These are phyloP conservation scores for Eospalax fontanierii DNA, from an alignment of 2,797 vertebrate genomes.

Conservation along the genomic window DNA sequence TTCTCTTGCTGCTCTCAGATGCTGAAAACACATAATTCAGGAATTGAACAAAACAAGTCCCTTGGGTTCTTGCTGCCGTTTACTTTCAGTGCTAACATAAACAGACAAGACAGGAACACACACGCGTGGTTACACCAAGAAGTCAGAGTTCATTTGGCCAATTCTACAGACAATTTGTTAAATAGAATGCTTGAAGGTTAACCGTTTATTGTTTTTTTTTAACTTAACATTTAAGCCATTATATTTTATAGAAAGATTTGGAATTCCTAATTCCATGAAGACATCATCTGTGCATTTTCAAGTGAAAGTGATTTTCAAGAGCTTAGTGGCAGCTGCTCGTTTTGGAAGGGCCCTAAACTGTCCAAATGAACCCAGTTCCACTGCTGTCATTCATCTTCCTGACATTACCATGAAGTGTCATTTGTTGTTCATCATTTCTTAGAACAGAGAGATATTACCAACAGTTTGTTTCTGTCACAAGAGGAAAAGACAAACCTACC, in stretches of 20 bases:
- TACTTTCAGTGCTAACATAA: not conserved
- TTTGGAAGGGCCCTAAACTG: not conserved
- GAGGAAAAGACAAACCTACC: not conserved
- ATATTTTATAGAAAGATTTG: not conserved
- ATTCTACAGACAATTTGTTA: not conserved
- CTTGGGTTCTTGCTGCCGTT: not conserved
- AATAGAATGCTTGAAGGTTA: not conserved
- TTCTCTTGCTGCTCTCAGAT: not conserved
- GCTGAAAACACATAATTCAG: not conserved
- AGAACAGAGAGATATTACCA: not conserved
- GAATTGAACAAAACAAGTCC: not conserved
- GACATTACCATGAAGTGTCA: not conserved
- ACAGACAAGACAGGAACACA: not conserved
- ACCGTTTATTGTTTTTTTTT: not conserved
- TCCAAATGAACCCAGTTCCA: not conserved
- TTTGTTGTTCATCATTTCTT: not conserved
- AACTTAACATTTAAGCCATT: not conserved
- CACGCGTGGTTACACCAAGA: not conserved
- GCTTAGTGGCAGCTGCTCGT: not conserved
- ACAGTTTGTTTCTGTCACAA: not conserved
- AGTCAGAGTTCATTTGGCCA: not conserved
- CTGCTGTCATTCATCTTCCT: not conserved
- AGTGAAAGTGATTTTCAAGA: not conserved
- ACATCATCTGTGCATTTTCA: not conserved
- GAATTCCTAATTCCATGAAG: constrained; percentile 6